Evolutionary conservation across 2,797 vertebrate genomes (phyloP), one percentile per base, ranked within the genome.

Genomic region (Enteromius treurensis): DNA sequence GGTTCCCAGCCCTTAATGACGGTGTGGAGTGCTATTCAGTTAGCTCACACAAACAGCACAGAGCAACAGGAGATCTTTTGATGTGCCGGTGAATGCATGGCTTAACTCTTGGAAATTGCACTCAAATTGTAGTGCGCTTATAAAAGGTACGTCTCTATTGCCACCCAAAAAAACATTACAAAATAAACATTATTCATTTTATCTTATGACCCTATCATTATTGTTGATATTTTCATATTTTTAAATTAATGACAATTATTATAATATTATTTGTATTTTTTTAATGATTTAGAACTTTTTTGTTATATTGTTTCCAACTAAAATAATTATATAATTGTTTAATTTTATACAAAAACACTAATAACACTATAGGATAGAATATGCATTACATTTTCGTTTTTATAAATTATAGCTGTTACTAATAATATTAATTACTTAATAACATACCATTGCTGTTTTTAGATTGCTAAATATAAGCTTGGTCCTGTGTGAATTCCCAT

Each of bases 1-100:
- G 88, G 53, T 87, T 91, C 84, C 84, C 83, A 19, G 29, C 60
- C 26, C 14, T 86, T 83, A 84, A 78, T 85, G 85, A 65, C 82
- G 84, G 76, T 62, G 71, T 79, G 62, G 82, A 86, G 80, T 76
- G 62, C 86, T 80, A 88, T 68, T 82, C 68, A 76, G 15, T 75
- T 53, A 80, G 32, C 67, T 69, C 83, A 74, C 68, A 77, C 81
- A 80, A 69, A 80, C 71, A 79, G 15, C 86, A 83, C 75, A 80
- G 17, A 76, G 68, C 82, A 81, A 47, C 49, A 29, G 7, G 8
- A 67, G n/a, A 73, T 86, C 77, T 79, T 89, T 86, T 80, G 17
- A 87, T 86, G 81, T 77, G 14, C 19, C 23, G 32, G 7, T 53
- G 68, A 71, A 71, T 71, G 68, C 53, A 37, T 14, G 13, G n/a